Base-by-base conservation (phyloP, 2,113 vertebrate genomes). In the Phyllopteryx taeniolatus region DNA sequence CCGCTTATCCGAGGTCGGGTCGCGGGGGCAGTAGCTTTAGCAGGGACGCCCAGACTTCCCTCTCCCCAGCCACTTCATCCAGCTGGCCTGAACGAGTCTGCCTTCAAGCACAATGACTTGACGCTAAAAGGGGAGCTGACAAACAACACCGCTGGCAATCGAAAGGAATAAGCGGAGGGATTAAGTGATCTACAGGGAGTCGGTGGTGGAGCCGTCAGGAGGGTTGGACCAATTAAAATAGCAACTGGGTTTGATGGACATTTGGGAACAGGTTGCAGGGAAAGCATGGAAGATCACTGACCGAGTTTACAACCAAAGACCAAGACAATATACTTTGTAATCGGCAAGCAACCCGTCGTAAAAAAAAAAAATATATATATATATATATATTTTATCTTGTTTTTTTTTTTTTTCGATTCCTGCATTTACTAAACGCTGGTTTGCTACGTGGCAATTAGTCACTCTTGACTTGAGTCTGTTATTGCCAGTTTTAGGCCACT, bases 121-220 rank as follows among this genome's bases (percentile, higher is more conserved):
- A 20, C 31, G 27, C 31, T 60, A 11, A 60, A 60, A 60, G 57
- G 11, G 6, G 85, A 83, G 81, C 68, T 59, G 74, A 84, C 84
- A 82, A 76, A 67, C 54, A 83, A 84, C 78, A 79, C 72, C 66
- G 78, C 66, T n/a, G 71, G 83, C 77, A 87, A 88, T 91, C 84
- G 80, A 67, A 73, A 61, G 63, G 67, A 82, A 75, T 83, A 78
- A 91, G 76, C 82, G 74, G 76, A 79, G 75, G 81, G 86, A 87
- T 87, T 85, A 89, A 86, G 83, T 88, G 85, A 80, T 83, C 85
- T 79, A 65, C 57, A 62, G 66, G 46, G 74, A 66, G 73, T 20
- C 13, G 43, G 59, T 9, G 35, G 69, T 44, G 51, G 49, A 49
- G 51, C 20, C 39, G 15, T 67, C 61, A 57, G 47, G 73, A 64